Evolutionary conservation across 2,797 vertebrate species (phyloP).

Genomic region (Lacerta agilis): DNA sequence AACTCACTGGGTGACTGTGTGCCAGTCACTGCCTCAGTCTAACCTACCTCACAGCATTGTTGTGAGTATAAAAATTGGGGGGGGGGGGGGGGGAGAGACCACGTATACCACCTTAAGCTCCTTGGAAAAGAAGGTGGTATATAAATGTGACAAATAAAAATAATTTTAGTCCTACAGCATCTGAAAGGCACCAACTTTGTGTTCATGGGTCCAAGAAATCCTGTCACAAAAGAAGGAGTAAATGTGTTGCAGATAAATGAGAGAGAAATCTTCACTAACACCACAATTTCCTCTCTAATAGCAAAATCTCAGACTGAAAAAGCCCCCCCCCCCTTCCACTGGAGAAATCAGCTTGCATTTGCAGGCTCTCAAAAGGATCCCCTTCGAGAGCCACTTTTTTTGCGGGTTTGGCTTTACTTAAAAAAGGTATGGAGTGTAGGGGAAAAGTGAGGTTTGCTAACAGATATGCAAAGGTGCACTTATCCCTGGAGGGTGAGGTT

Average conservation of each 20-base stretch:
- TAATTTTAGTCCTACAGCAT: too few species aligned
- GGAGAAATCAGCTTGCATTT: not conserved
- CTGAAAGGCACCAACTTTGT: not conserved
- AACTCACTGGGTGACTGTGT: too few species aligned
- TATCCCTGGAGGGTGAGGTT: conserved; percentile 78
- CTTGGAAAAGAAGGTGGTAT: too few species aligned
- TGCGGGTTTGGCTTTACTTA: not conserved
- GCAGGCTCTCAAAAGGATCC: not conserved
- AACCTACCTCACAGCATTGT: too few species aligned
- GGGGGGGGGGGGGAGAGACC: too few species aligned
- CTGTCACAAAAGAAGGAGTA: not conserved
- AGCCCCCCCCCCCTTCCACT: not conserved
- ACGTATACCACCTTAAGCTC: too few species aligned
- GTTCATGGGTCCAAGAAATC: not conserved
- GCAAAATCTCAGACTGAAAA: not conserved
- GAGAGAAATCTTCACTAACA: not conserved
- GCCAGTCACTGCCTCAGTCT: too few species aligned
- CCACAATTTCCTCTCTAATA: not conserved
- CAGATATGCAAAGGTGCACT: conserved; percentile 33
- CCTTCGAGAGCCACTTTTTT: not conserved
- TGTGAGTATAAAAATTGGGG: too few species aligned
- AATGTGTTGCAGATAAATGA: not conserved
- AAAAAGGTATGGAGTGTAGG: not conserved
- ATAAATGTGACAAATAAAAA: too few species aligned
- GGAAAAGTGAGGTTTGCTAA: conserved; percentile 16